Percentiles rank a stretch among this genome's conserved stretches.
These are phyloP conservation scores for Periplaneta americana DNA, from an alignment of 1,140 invertebrate species.

Conservation along the genomic window DNA sequence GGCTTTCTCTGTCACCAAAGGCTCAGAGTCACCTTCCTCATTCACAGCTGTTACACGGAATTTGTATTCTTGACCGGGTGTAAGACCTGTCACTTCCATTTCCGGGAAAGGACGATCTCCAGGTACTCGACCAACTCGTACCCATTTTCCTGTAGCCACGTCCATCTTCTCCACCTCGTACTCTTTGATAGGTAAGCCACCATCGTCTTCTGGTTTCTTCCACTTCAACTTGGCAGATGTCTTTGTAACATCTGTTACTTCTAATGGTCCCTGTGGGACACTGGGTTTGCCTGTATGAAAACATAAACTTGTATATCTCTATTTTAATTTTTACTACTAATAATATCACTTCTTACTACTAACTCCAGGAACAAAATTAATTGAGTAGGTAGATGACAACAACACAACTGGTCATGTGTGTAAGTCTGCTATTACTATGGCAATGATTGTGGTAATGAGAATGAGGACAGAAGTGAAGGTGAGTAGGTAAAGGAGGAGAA, in stretches of 20 bases:
- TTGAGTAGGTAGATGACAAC: too few relatives aligned
- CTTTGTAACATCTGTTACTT: conserved; percentile 80
- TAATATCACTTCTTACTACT: too few relatives aligned
- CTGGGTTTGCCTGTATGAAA: conserved; percentile 57
- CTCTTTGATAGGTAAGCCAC: conserved; percentile 87
- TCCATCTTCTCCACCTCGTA: conserved; percentile 96
- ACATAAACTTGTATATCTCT: too few relatives aligned
- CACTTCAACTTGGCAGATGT: conserved; percentile 82
- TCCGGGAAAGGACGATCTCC: conserved; percentile 68
- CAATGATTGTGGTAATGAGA: too few relatives aligned
- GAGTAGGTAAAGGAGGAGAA: too few relatives aligned
- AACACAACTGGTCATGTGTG: too few relatives aligned
- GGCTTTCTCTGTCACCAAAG: conserved; percentile 74
- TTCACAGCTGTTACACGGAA: conserved; percentile 95
- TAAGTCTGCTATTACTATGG: too few relatives aligned
- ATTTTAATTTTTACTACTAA: too few relatives aligned
- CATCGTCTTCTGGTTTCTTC: conserved; percentile 90
- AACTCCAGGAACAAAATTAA: too few relatives aligned
- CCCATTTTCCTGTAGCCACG: conserved; percentile 82
- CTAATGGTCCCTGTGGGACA: conserved; percentile 81
- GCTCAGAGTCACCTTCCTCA: conserved; percentile 93
- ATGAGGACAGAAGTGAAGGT: too few relatives aligned
- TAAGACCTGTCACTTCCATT: conserved; percentile 85
- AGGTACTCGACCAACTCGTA: conserved; percentile 72
- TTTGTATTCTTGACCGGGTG: conserved; percentile 89